Conservation (phyloP, 2,888 invertebrate genomes). For the Megaustenia siamemsis region DNA sequence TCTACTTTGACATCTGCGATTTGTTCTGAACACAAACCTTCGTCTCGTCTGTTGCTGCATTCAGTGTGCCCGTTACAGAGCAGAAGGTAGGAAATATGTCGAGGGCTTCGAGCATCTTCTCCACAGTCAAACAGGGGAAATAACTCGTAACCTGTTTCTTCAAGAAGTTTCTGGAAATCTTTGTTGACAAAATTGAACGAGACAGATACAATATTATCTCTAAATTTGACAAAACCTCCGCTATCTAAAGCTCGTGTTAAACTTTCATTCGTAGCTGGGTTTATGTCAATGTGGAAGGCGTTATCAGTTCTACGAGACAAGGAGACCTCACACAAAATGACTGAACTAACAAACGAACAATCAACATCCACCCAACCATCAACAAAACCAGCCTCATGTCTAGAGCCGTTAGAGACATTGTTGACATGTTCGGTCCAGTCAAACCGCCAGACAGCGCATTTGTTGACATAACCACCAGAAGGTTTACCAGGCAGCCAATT, state of each 20-base stretch:
- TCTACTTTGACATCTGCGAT: neutral
- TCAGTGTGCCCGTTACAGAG: neutral
- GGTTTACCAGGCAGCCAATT: slow-evolving; percentile 1
- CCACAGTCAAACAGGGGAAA: neutral
- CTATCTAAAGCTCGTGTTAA: neutral
- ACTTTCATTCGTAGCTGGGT: neutral
- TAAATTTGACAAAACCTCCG: neutral
- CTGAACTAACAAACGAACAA: neutral
- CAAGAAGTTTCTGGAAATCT: neutral
- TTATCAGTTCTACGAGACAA: neutral
- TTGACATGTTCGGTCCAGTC: too few relatives aligned
- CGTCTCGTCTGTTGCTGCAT: slow-evolving; percentile 11
- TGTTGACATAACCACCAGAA: neutral
- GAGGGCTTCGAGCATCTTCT: too few relatives aligned
- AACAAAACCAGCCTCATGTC: neutral
- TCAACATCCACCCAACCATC: neutral
- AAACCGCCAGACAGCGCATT: slow-evolving; percentile 33
- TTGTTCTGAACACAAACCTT: neutral
- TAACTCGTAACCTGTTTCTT: too few relatives aligned
- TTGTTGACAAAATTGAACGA: too few relatives aligned
- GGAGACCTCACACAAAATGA: too few relatives aligned
- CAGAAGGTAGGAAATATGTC: neutral
- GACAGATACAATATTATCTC: too few relatives aligned
- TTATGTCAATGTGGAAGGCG: neutral
- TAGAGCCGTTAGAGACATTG: neutral